phyloP scores from a whole-genome alignment of 2,113 vertebrate species.

The Varanus komodoensis region DNA sequence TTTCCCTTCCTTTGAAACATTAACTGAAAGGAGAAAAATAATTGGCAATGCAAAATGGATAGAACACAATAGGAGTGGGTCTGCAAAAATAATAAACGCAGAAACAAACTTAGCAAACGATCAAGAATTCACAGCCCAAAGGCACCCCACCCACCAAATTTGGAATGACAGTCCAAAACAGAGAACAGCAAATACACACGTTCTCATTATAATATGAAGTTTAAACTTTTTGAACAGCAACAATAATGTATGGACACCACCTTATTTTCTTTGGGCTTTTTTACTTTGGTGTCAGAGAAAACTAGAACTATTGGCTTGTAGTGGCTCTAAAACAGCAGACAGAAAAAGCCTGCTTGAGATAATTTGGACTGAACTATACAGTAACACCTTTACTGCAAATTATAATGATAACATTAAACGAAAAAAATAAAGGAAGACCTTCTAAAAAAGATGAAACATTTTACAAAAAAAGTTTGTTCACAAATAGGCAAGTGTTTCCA shows the following conservation, averaged over 20 bases:
- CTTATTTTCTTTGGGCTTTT: constrained; percentile 53
- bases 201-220: constrained; percentile 30
- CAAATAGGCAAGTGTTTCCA: constrained; percentile 55
- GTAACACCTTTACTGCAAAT: constrained; percentile 53
- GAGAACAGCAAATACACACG: constrained; percentile 20
- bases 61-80: constrained; percentile 40
- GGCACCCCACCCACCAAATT: constrained; percentile 37
- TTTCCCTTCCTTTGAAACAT: constrained; percentile 52
- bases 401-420: constrained; percentile 17
- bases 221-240: constrained; percentile 55
- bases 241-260: constrained; percentile 36
- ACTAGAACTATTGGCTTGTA: constrained; percentile 18
- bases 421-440: constrained; percentile 40
- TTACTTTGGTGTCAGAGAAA: neutral
- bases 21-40: constrained; percentile 53
- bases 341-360: constrained; percentile 47
- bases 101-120: constrained; percentile 51
- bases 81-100: constrained; percentile 54
- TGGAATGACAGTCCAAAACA: constrained; percentile 23
- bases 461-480: constrained; percentile 27
- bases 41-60: constrained; percentile 44
- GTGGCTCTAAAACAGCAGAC: constrained; percentile 44
- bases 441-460: constrained; percentile 6
- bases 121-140: constrained; percentile 48
- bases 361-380: constrained; percentile 19